Evolutionary conservation across 1,140 invertebrate genomes (phyloP).

Genomic region (Littorina saxatilis): DNA sequence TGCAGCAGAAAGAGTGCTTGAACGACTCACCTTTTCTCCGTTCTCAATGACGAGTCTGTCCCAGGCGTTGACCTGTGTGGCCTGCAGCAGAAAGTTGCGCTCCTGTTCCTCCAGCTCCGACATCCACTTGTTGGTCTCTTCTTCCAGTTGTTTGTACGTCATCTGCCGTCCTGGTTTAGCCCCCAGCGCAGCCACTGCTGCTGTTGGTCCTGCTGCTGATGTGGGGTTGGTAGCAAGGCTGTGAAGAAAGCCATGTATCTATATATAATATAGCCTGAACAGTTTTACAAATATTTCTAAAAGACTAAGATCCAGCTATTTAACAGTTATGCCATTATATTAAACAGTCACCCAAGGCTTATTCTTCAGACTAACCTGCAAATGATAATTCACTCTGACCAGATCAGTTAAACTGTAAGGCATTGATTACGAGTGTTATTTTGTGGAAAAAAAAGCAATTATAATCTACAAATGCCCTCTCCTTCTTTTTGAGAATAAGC

Average conservation of each 20-base stretch:
- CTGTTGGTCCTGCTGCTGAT: background rate
- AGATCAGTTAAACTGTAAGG: background rate
- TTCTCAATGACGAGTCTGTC: conserved; percentile 92
- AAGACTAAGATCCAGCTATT: no score
- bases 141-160: conserved; percentile 92
- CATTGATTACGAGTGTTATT: no score
- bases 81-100: conserved; percentile 94
- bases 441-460: no score
- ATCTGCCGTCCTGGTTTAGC: conserved; percentile 75
- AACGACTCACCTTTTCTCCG: conserved; percentile 86
- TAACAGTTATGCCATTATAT: no score
- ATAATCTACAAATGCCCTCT: no score
- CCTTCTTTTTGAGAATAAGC: background rate
- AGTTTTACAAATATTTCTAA: no score
- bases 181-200: conserved; percentile 28
- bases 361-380: background rate
- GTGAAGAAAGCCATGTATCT: no score
- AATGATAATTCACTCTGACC: background rate
- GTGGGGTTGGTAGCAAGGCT: background rate
- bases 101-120: conserved; percentile 95
- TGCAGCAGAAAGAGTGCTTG: background rate
- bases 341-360: background rate
- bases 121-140: conserved; percentile 97
- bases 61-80: conserved; percentile 96
- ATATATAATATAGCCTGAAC: no score